Conservation (phyloP, 2,113 vertebrate genomes). For the Marmota flaviventris region DNA sequence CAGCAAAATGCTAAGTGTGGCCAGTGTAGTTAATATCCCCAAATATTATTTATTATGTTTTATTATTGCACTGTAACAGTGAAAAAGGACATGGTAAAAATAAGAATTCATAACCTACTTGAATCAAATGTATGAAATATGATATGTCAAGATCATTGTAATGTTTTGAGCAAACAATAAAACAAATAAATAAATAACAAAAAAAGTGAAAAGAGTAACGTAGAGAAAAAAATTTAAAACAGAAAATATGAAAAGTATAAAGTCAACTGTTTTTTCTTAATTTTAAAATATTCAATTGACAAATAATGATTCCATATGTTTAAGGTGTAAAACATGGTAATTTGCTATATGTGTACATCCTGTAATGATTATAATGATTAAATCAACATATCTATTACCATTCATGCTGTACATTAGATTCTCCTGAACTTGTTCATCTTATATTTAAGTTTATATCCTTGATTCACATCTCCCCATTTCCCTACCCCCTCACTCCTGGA, state of each 20-base stretch:
- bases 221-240: background rate
- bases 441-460: background rate
- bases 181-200: no score
- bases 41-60: conserved; percentile 52
- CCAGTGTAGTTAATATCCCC: background rate
- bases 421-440: background rate
- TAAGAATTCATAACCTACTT: no score
- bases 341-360: background rate
- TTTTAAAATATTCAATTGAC: background rate
- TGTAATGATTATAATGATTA: background rate
- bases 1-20: conserved; percentile 36
- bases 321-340: background rate
- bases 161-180: no score
- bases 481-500: rapidly evolving
- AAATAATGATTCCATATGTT: background rate
- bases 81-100: background rate
- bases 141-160: no score
- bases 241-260: conserved; percentile 5
- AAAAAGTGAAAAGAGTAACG: background rate
- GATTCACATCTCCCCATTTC: no score
- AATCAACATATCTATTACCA: background rate
- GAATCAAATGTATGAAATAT: no score
- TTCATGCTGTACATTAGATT: no score
- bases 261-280: conserved; percentile 4
- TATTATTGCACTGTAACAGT: background rate